Conservation (phyloP, 2,888 invertebrate species). For the Phyllotreta cruciferae region DNA sequence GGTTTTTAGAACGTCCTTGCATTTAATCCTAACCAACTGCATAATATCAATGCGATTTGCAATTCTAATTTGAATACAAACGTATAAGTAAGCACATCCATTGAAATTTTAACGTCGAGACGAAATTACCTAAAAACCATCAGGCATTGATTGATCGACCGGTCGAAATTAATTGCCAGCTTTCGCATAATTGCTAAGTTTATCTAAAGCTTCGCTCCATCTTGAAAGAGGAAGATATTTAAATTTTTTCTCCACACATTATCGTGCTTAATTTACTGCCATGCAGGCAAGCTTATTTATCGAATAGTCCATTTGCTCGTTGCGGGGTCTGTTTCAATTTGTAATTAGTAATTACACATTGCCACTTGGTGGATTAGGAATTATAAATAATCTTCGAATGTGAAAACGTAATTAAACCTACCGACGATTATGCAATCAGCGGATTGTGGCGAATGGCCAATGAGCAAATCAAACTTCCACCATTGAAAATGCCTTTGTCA, state of each 20-base stretch:
- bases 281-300: no score
- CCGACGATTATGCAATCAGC: constrained; percentile 24
- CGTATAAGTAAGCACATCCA: neutral
- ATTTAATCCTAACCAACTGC: constrained; percentile 8
- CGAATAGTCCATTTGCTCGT: no score
- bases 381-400: constrained; percentile 19
- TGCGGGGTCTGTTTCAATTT: no score
- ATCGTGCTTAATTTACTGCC: no score
- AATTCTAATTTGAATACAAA: constrained; percentile 13
- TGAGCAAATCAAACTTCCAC: constrained; percentile 23
- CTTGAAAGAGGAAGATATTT: no score
- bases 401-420: constrained; percentile 17
- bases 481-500: constrained; percentile 31
- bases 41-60: constrained; percentile 7
- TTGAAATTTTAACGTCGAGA: neutral
- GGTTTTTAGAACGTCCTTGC: constrained; percentile 15
- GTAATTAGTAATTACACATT: neutral
- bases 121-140: no score
- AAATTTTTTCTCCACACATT: no score
- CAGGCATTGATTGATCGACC: no score
- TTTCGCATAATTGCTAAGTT: no score
- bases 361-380: constrained; percentile 14
- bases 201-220: no score
- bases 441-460: constrained; percentile 15
- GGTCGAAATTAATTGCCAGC: no score